Evolutionary conservation across 2,113 vertebrate genomes (phyloP), one percentile per base, ranked within the genome.

Genomic region (Cryptomyrus ogoouensis): DNA sequence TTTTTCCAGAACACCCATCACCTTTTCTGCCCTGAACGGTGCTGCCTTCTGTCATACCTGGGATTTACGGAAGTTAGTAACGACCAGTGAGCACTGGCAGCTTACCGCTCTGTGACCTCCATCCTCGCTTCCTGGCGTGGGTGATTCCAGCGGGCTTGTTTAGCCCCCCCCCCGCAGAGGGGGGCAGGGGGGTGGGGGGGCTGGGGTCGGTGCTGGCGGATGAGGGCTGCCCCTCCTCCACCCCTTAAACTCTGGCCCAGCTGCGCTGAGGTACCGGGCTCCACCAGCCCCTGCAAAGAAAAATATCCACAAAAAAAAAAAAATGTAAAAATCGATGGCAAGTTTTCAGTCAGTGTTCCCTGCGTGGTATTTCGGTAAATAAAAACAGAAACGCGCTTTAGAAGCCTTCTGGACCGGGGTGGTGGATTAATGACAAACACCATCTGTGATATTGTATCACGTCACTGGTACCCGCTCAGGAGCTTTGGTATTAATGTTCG

Each of bases 401-500:
- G 58, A 58, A 70, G 44, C 35, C 87, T 58, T 58, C 53, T 46
- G 56, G 35, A 62, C 53, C n/a, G 42, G 24, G 42, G 19, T 44
- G 83, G 58, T 62, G n/a, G n/a, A 70, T 80, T 88, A 88, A 70
- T 88, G 58, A 88, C 88, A 88, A 88, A 88, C 58, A 74, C 66
- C 88, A 80, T 77, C 66, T 89, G 88, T 49, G 66, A 89, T 27
- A 80, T 52, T 31, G 50, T 80, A 77, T 53, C 88, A 80, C 62
- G 46, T 52, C n/a, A 77, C 46, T 24, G 66, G 24, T 89, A 46
- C 66, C 12, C 13, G 2, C 70, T 49, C 21, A 0, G 47, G 46
- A 47, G 31, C n/a, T 21, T 27, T 35, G 85, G 49, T 19, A 56
- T 56, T 31, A 87, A 56, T 87, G 49, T 47, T 46, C 42, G 21